Conservation (phyloP, 2,113 vertebrate species). For the Riparia riparia region DNA sequence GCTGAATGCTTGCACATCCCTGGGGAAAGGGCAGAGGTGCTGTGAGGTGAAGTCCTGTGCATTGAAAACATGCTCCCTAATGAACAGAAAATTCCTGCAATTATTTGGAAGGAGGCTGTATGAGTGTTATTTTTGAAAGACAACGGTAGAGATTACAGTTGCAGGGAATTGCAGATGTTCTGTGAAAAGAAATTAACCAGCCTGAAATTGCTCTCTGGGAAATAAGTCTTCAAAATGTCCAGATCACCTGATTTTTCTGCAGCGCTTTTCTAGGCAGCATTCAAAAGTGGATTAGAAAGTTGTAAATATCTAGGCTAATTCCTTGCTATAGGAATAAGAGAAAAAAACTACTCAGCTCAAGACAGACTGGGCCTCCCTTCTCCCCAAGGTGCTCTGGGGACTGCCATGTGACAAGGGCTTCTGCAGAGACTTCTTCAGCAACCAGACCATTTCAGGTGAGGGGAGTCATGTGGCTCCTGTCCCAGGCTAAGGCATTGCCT, state of each 20-base stretch:
- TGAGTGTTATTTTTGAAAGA: neutral
- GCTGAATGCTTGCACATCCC: neutral
- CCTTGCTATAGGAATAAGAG: neutral
- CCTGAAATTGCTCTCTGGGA: neutral
- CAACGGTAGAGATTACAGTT: neutral
- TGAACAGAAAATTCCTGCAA: neutral
- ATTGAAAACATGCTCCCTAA: neutral
- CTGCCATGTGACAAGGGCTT: fast-evolving
- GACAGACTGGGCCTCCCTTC: neutral
- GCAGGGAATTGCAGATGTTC: neutral
- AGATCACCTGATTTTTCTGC: neutral
- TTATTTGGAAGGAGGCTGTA: neutral
- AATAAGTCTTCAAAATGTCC: neutral
- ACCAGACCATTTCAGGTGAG: neutral
- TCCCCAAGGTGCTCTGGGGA: neutral
- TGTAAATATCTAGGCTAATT: neutral
- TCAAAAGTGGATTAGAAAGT: neutral
- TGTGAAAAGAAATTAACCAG: neutral
- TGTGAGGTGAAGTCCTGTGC: neutral
- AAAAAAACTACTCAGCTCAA: neutral
- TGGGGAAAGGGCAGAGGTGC: neutral
- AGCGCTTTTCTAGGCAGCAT: neutral
- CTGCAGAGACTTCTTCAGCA: neutral
- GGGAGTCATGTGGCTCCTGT: neutral
- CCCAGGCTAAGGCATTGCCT: neutral